These are phyloP conservation scores for Vultur gryphus DNA, from an alignment of 2,797 vertebrate species.

Conservation along the genomic window DNA sequence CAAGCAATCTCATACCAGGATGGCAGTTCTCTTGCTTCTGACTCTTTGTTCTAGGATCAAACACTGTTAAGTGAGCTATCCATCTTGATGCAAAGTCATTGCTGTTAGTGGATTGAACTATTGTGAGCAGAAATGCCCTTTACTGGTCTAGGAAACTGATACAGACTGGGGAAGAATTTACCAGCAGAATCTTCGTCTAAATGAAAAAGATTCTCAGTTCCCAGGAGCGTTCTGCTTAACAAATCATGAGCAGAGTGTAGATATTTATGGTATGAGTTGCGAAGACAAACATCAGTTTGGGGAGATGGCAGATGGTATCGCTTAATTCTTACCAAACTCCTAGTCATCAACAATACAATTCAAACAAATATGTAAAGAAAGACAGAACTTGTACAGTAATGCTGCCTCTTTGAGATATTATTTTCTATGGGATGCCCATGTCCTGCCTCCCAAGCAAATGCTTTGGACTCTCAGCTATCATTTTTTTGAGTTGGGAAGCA, in stretches of 20 bases:
- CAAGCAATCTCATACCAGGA: background rate
- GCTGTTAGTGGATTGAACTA: background rate
- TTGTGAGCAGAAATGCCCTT: background rate
- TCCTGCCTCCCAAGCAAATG: background rate
- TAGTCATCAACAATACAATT: background rate
- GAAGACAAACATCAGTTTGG: background rate
- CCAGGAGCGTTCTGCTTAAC: background rate
- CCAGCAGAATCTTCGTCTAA: background rate
- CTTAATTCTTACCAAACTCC: background rate
- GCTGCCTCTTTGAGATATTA: background rate
- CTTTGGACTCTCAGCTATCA: background rate
- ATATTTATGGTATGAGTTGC: background rate
- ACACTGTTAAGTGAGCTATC: background rate
- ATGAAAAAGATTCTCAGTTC: background rate
- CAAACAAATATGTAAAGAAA: background rate
- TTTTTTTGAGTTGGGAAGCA: background rate
- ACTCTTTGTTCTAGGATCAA: background rate
- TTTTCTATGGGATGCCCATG: background rate
- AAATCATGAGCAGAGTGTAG: background rate
- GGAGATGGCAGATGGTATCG: background rate
- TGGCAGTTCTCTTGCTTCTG: background rate
- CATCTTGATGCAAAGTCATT: background rate
- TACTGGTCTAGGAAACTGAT: background rate
- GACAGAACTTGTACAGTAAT: background rate
- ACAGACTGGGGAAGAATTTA: background rate